Base-by-base conservation (phyloP, 2,797 vertebrate species). In the Lagorchestes hirsutus region DNA sequence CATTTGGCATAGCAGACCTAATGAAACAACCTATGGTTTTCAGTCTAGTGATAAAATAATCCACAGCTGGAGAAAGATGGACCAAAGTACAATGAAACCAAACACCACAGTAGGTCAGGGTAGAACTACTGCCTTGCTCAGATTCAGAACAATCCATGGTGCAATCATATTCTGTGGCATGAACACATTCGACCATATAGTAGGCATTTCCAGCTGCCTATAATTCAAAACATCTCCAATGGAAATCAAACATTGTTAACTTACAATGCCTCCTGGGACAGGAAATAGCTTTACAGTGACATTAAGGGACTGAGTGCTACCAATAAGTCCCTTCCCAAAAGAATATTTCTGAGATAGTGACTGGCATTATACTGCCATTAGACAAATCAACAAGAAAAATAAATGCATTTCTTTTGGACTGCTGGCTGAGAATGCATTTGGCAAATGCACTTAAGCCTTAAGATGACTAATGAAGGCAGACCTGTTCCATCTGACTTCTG, bases 251-350 rank as follows among this genome's bases (percentile, higher is more conserved):
- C 18, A 82, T 46, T 82, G n/a, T 82, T 82, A 46, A 46, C 18
- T 46, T 22, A 82, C 67, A 46, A 40, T 8, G 2, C 4, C 67
- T 82, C 67, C 18, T 40, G n/a, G 67, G 67, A 22, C 40, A 82
- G 67, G 67, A 82, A 46, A 82, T 40, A 82, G n/a, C 67, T 82
- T 82, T 82, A 46, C 67, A 82, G 18, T 46, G 67, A 82, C 67
- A 82, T 82, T 82, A 82, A 46, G 67, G 67, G 67, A 82, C 46
- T 82, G 67, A 82, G 67, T 82, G n/a, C 67, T 82, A 82, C 67
- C 67, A 82, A 82, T 82, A 82, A 82, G 18, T 6, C 46, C n/a
- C 67, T 46, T 82, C 67, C n/a, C 18, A 82, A 82, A 82, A 82
- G 67, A 82, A 82, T 82, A 82, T 46, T 40, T 82, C 67, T 82